Percentiles rank a stretch among this genome's conserved stretches.
Evolutionary conservation across 2,797 vertebrate species (phyloP).

Genomic region (Poeciliopsis gracilis): DNA sequence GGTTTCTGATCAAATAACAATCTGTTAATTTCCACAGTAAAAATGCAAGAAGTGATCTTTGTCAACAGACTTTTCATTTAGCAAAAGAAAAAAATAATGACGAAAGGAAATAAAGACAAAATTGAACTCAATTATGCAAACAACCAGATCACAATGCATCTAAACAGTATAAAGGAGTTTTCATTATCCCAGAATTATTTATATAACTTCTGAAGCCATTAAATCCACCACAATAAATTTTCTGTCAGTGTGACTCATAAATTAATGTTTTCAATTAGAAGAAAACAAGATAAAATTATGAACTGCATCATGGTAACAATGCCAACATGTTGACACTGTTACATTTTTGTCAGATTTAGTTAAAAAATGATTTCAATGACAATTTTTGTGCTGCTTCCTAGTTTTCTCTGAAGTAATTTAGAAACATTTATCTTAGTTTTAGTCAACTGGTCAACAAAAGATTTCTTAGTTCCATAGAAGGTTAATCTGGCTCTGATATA

Average conservation of each 20-base stretch:
- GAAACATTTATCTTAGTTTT: rapidly evolving
- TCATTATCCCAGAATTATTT: neutral
- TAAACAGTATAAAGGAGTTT: neutral
- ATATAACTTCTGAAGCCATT: neutral
- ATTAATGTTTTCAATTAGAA: neutral
- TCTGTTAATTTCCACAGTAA: neutral
- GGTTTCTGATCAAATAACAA: neutral
- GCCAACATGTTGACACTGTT: neutral
- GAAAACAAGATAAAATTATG: neutral
- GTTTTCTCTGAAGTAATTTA: neutral
- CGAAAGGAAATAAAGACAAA: neutral
- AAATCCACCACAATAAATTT: neutral
- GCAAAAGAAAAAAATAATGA: neutral
- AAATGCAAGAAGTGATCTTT: neutral
- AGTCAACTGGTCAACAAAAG: rapidly evolving
- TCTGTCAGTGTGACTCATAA: neutral
- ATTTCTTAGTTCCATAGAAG: neutral
- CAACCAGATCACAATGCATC: neutral
- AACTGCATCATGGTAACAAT: neutral
- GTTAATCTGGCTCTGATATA: constrained; percentile 7
- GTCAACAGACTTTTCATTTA: neutral
- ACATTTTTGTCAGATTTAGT: neutral
- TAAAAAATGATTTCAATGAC: neutral
- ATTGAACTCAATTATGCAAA: neutral
- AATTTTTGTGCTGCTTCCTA: neutral